Percentiles rank a stretch among this genome's conserved stretches.
These are phyloP conservation scores for Masnerella sp. DNA, from an alignment of 2,888 invertebrate species.

Conservation along the genomic window DNA sequence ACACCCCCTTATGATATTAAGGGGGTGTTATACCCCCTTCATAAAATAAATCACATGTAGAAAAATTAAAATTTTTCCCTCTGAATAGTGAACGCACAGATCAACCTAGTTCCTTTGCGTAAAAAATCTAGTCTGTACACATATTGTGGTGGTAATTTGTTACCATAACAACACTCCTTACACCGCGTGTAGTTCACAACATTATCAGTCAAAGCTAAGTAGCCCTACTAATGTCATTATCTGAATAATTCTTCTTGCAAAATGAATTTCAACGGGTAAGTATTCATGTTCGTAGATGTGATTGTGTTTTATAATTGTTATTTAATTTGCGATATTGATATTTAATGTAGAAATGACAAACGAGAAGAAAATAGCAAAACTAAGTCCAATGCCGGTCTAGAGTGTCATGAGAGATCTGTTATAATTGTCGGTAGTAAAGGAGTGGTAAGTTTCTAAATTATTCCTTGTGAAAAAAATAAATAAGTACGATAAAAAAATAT, in stretches of 20 bases:
- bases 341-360: constrained; percentile 28
- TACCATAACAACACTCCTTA: constrained; percentile 18
- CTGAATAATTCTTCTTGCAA: constrained; percentile 10
- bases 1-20: no score
- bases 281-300: constrained; percentile 1
- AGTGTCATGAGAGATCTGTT: constrained; percentile 79
- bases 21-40: no score
- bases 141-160: constrained; percentile 20
- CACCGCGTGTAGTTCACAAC: neutral
- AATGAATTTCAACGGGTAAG: constrained; percentile 36
- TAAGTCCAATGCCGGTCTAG: constrained; percentile 46
- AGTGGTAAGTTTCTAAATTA: constrained; percentile 84
- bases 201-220: constrained; percentile 10
- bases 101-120: no score
- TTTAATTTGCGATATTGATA: neutral
- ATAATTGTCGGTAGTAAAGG: constrained; percentile 84
- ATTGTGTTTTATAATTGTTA: neutral
- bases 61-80: no score
- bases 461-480: constrained; percentile 4
- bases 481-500: no score
- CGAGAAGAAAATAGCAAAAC: constrained; percentile 20
- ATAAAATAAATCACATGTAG: no score
- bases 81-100: no score
- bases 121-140: no score
- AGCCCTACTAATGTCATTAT: neutral